Conservation (phyloP, 2,888 invertebrate species). For the Netelia fuscicornis region DNA sequence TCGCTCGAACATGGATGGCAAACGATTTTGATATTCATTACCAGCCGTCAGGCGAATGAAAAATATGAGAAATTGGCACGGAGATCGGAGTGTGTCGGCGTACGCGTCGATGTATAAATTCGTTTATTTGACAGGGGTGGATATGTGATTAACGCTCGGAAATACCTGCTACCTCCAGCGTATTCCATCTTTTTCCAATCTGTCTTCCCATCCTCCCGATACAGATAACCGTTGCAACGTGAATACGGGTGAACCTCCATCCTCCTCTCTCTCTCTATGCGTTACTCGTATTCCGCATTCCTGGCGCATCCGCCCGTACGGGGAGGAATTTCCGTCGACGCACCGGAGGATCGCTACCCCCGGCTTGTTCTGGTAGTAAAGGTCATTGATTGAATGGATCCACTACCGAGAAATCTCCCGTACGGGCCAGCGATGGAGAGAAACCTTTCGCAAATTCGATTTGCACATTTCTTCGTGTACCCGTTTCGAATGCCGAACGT, state of each 20-base stretch:
- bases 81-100: neutral
- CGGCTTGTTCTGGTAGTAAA: constrained; percentile 67
- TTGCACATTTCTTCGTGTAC: constrained; percentile 32
- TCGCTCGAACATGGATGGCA: constrained; percentile 8
- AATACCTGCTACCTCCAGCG: constrained; percentile 78
- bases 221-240: constrained; percentile 34
- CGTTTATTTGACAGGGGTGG: constrained; percentile 71
- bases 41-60: constrained; percentile 80
- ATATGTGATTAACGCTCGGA: constrained; percentile 82
- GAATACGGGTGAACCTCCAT: constrained; percentile 42
- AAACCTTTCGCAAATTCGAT: constrained; percentile 49
- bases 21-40: constrained; percentile 82
- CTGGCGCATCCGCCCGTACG: constrained; percentile 54
- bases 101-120: constrained; percentile 47
- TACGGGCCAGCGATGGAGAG: constrained; percentile 69
- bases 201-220: constrained; percentile 52
- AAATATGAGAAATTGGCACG: constrained; percentile 72
- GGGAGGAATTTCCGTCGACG: constrained; percentile 64
- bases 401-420: constrained; percentile 54
- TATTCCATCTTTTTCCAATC: constrained; percentile 71
- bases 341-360: constrained; percentile 57
- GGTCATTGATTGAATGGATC: constrained; percentile 78
- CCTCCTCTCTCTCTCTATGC: constrained; percentile 51
- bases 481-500: neutral
- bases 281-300: constrained; percentile 60